Percentiles rank a stretch among this genome's conserved stretches.
Evolutionary conservation across 2,113 vertebrate species (phyloP).

Genomic region (Paramormyrops kingsleyae): DNA sequence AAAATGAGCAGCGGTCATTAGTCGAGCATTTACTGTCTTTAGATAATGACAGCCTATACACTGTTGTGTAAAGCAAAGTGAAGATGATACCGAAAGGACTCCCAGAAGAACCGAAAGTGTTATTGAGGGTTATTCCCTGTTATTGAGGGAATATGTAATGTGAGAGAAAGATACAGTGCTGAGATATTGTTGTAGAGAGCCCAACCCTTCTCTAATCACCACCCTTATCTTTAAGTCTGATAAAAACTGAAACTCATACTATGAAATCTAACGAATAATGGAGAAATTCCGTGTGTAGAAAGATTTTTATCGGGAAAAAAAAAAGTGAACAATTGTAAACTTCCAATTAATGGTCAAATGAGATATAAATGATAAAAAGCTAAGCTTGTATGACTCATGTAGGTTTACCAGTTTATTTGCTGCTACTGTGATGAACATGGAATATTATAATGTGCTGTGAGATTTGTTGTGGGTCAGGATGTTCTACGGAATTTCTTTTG

Average conservation of each 20-base stretch:
- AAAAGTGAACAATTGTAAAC: background rate
- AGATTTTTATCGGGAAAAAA: background rate
- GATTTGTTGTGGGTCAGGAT: background rate
- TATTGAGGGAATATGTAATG: background rate
- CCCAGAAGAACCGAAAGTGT: background rate
- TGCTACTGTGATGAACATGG: background rate
- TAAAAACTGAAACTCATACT: background rate
- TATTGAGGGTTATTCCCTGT: background rate
- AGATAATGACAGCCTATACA: background rate
- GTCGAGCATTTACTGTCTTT: background rate
- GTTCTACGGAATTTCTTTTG: background rate
- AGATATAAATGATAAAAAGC: background rate
- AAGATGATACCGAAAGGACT: background rate
- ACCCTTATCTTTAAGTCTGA: background rate
- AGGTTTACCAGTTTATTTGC: background rate
- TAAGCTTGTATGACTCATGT: background rate
- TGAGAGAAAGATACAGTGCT: background rate
- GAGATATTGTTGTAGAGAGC: background rate
- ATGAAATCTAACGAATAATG: background rate
- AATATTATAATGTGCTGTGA: background rate
- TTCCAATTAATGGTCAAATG: background rate
- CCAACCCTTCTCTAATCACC: background rate
- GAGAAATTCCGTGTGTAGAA: background rate
- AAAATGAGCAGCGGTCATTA: background rate
- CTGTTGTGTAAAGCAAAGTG: background rate